Base-by-base conservation (phyloP, 2,888 invertebrate genomes). In the Danaus chrysippus region DNA sequence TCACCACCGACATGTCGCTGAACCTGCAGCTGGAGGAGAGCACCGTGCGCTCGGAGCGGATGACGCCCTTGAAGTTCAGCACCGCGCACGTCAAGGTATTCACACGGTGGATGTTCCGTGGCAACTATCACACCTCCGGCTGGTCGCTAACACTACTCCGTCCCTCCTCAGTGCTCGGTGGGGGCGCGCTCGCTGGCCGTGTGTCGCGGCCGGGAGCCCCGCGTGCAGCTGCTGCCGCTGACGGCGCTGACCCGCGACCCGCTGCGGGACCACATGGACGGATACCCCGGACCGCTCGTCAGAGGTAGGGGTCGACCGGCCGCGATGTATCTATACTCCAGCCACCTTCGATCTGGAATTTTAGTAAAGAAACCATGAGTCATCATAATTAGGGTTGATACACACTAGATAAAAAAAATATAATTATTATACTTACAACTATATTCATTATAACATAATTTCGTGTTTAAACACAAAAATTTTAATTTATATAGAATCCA, bases 261-360 rank as follows among this genome's bases (percentile, higher is more conserved):
- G 71, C 93, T 93, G 76, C 84, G 93, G 72, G 93, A 94, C 82
- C 92, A 95, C 72, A 89, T 97, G 62, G 92, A 92, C 70, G 88
- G 91, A 63, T 96, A 94, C 84, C 97, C 97, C 42, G 97, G 97
- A 8, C 98, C 98, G 62, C 92, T 98, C 65, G 90, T 96, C 67
- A 95, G 92, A 75, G 89, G 90, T 86, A 68, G 8, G 19, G n/a
- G 8, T 13, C 9, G 15, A 10, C 3, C 6, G 23, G 8, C 23
- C n/a, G 10, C 10, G 41, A 42, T 41, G 12, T 17, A n/a, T 8
- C n/a, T 10, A 11, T 10, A n/a, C n/a, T n/a, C n/a, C n/a, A n/a
- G n/a, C n/a, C n/a, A n/a, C n/a, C n/a, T n/a, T n/a, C n/a, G n/a
- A n/a, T n/a, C n/a, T n/a, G n/a, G n/a, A n/a, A n/a, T n/a, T n/a